Evolutionary conservation across 1,140 invertebrate genomes (phyloP).

Genomic region (Platyscapa corneri): DNA sequence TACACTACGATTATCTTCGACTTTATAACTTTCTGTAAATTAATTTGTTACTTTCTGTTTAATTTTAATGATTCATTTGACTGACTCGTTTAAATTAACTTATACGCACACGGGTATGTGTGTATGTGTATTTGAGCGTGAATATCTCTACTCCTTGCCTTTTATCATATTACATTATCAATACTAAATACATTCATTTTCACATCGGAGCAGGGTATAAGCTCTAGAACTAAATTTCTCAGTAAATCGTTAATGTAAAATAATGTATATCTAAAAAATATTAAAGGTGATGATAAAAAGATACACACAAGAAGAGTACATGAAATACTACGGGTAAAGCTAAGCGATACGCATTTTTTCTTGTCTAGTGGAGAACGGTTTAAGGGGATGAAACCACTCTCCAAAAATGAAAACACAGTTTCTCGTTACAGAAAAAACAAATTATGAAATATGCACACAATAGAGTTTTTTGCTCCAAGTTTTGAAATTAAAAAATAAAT

Average conservation of each 20-base stretch:
- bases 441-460: not conserved
- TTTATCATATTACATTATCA: too few species aligned
- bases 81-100: not conserved
- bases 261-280: not conserved
- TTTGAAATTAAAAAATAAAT: too few species aligned
- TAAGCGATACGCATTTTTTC: not conserved
- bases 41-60: not conserved
- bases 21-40: too few species aligned
- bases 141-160: not conserved
- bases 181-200: not conserved
- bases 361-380: not conserved
- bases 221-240: not conserved
- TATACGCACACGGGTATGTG: not conserved
- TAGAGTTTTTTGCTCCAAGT: not conserved
- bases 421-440: not conserved
- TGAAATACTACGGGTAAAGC: not conserved
- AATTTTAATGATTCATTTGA: not conserved
- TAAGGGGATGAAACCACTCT: not conserved
- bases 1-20: not conserved
- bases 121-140: not conserved
- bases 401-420: not conserved
- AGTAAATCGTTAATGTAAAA: not conserved
- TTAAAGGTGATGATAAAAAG: not conserved
- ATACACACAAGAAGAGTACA: not conserved
- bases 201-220: not conserved